A percentile compares a stretch with the other conserved stretches of the same genome.
Conservation (phyloP, 2,888 invertebrate species). For the Biston betularia region DNA sequence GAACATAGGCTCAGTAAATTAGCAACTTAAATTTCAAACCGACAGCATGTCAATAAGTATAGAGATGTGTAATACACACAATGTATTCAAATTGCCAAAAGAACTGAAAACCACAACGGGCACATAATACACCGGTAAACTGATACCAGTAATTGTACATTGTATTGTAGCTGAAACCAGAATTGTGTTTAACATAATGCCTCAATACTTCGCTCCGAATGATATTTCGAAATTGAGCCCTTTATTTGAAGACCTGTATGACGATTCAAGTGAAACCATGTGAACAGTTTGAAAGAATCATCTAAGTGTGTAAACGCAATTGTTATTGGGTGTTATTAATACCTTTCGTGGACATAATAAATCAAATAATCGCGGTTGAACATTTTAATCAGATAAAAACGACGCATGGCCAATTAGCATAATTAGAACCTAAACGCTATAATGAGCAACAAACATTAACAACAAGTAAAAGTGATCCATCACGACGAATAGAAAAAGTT, state of each 20-base stretch:
- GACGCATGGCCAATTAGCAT: conserved; percentile 34
- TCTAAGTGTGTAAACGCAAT: conserved; percentile 5
- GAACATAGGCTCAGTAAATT: background rate
- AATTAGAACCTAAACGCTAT: conserved; percentile 40
- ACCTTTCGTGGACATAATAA: conserved; percentile 23
- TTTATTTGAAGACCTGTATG: conserved; percentile 55
- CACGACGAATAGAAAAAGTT: conserved; percentile 39
- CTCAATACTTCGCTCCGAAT: conserved; percentile 53
- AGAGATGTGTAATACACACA: conserved; percentile 5
- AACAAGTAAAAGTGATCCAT: conserved; percentile 46
- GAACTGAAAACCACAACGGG: conserved; percentile 17
- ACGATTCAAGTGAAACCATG: conserved; percentile 53
- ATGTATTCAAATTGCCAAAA: conserved; percentile 16
- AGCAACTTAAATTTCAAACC: background rate
- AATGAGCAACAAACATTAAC: conserved; percentile 32
- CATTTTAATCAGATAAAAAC: conserved; percentile 27
- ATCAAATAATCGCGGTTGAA: conserved; percentile 27
- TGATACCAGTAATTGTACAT: conserved; percentile 29
- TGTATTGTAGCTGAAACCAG: conserved; percentile 36
- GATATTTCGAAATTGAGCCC: conserved; percentile 55
- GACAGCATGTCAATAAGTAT: background rate
- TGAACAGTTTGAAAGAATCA: conserved; percentile 31
- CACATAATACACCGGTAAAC: conserved; percentile 18
- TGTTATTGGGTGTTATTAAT: conserved; percentile 11
- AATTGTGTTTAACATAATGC: conserved; percentile 38